phyloP scores from a whole-genome alignment of 2,888 invertebrate genomes.

The Steinernema carpocapsae region DNA sequence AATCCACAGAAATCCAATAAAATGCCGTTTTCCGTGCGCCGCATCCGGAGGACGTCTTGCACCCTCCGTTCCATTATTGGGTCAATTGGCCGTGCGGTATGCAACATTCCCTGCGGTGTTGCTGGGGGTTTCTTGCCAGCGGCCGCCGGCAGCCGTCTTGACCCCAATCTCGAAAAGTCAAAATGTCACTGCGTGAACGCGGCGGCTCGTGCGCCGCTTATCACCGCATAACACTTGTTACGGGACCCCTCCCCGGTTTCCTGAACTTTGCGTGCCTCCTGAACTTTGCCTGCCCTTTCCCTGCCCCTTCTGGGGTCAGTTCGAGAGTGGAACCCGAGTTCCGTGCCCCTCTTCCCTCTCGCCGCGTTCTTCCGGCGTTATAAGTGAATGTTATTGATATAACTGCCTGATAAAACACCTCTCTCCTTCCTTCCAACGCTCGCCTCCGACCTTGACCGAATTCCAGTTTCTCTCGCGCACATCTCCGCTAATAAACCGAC shows the following conservation, averaged over 20 bases:
- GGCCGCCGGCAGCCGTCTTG: slow-evolving; percentile 21
- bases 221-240: not conserved
- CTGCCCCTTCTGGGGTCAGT: not conserved
- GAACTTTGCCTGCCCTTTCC: not conserved
- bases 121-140: slow-evolving; percentile 6
- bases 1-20: slow-evolving; percentile 35
- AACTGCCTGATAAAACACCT: slow-evolving; percentile 24
- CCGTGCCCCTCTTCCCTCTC: not conserved
- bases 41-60: slow-evolving; percentile 13
- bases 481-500: slow-evolving; percentile 29
- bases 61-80: slow-evolving; percentile 21
- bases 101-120: slow-evolving; percentile 31
- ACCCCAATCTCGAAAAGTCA: slow-evolving; percentile 30
- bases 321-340: not conserved
- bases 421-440: slow-evolving; percentile 12
- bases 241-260: not conserved
- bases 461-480: slow-evolving; percentile 24
- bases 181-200: slow-evolving; percentile 5
- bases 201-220: not conserved
- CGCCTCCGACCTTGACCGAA: slow-evolving; percentile 28
- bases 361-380: not conserved
- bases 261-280: not conserved
- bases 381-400: slow-evolving; percentile 34
- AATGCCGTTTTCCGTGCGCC: slow-evolving; percentile 31
- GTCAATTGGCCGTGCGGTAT: slow-evolving; percentile 35